Base-by-base conservation (phyloP, 2,888 invertebrate genomes). In the Drosophila planitibia region DNA sequence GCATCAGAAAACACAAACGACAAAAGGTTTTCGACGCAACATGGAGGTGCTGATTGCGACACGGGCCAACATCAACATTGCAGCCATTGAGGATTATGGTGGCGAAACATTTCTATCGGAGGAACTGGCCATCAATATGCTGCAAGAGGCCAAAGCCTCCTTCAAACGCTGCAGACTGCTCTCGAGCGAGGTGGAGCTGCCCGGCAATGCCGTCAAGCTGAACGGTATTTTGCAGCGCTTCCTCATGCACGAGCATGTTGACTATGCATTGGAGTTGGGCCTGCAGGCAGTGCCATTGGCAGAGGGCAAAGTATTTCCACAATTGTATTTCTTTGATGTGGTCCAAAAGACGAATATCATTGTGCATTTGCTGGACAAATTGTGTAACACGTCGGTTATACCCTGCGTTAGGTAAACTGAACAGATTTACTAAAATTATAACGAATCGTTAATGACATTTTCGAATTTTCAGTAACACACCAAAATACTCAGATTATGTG, bases 21-120 rank as follows among this genome's bases (percentile, higher is more conserved):
- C 97, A 91, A 98, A 98, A 94, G 99, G 99, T 91, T 94, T 99
- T 30, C 95, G 98, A 7, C 95, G 99, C 58, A 99, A 99, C 92
- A 94, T 99, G 75, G 98, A 99, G 94, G 98, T 98, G 0, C 97
- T 98, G 16, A 97, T 99, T 81, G 97, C 98, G 4, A 97, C 97
- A 0, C 95, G 97, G 65, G 97, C 98, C 0, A 98, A 98, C 92
- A 97, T 98, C 70, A 98, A 98, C 92, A 97, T 98, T 76, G 98
- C 97, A 0, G 97, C 97, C 92, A 97, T 98, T 53, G 99, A 99
- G 93, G 97, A 98, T 93, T 99, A 98, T 91, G 99, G 98, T 3
- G 99, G 98, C 0, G 99, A 99, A 94, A 99, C 98, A 0, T 98
- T 99, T 92, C 95, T 99, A 0, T 98, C 98, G 1, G 99, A 99